Evolutionary conservation across 2,113 vertebrate genomes (phyloP), one percentile per base, ranked within the genome.

Genomic region (Axis porcinus): DNA sequence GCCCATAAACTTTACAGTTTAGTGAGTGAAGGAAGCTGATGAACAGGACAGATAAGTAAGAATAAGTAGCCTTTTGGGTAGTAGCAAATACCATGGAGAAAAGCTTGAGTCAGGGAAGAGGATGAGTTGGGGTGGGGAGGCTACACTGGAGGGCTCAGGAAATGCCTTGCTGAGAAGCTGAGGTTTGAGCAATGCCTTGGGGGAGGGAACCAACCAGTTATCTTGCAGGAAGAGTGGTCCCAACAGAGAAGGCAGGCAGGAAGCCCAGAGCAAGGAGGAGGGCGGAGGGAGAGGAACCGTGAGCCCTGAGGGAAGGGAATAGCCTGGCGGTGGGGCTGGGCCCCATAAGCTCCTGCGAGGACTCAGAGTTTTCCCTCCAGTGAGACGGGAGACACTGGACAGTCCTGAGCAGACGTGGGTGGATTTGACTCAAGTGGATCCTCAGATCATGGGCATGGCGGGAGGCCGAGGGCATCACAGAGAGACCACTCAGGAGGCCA

Each of bases 221-320:
- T 36, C 60, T 12, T 79, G 40, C 45, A 9, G 54, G 45, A 58
- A 74, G 60, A 50, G 21, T 23, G 23, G 27, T 79, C 74, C 60
- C 82, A 55, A 27, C 16, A 64, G 54, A 40, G 81, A 67, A 47
- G 21, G 21, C 43, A 76, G 47, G 36, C 58, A 2, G 13, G 30
- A 86, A 17, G 85, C 52, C 25, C 3, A 0, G 23, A 36, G 30
- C 74, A 6, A 17, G 23, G 91, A 17, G 23, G 91, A n/a, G 10
- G 47, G 16, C 0, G 14, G 33, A 11, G 9, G 27, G 2, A 67
- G 36, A 25, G 15, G 3, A 27, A 36, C 50, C 0, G 0, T 7
- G 54, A 40, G 55, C 23, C 27, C 30, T 3, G 4, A 67, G 81
- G 45, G 54, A 54, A 58, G 25, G 81, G 36, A 33, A n/a, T 6